These are phyloP conservation scores for Coenobita brevimanus DNA, from an alignment of 1,140 invertebrate species.

Conservation along the genomic window DNA sequence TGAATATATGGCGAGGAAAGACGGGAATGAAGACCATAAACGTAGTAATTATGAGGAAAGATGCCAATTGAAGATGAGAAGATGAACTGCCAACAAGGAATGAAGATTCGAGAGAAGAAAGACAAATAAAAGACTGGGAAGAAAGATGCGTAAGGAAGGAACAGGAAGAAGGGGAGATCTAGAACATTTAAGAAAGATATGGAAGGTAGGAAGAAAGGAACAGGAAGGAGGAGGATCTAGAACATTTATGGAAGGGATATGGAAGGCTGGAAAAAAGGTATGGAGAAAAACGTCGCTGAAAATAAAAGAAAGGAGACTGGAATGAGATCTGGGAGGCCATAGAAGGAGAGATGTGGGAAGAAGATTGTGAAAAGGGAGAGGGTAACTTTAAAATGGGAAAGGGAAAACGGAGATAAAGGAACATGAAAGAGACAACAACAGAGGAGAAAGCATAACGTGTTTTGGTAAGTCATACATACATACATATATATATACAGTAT, in stretches of 20 bases:
- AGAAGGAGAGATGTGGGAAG: background rate
- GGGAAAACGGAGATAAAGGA: background rate
- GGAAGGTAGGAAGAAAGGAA: background rate
- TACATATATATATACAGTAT: background rate
- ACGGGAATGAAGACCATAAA: too few species aligned
- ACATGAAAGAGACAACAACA: background rate
- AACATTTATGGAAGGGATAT: too few species aligned
- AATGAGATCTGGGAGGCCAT: background rate
- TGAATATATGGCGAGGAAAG: too few species aligned
- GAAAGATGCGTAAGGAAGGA: background rate
- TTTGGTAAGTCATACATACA: too few species aligned
- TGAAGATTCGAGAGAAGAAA: too few species aligned
- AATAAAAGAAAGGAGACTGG: background rate
- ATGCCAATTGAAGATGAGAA: too few species aligned
- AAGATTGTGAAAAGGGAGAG: background rate
- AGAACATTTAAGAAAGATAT: background rate
- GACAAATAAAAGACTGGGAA: background rate
- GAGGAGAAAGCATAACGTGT: background rate
- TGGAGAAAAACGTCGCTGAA: too few species aligned
- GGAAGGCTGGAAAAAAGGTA: too few species aligned
- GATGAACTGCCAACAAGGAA: too few species aligned
- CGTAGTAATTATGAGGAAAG: too few species aligned
- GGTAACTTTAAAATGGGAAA: background rate
- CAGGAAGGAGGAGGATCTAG: too few species aligned
- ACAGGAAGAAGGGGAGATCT: background rate